These are phyloP conservation scores for Thalpophila matura DNA, from an alignment of 2,888 invertebrate species.

Conservation along the genomic window DNA sequence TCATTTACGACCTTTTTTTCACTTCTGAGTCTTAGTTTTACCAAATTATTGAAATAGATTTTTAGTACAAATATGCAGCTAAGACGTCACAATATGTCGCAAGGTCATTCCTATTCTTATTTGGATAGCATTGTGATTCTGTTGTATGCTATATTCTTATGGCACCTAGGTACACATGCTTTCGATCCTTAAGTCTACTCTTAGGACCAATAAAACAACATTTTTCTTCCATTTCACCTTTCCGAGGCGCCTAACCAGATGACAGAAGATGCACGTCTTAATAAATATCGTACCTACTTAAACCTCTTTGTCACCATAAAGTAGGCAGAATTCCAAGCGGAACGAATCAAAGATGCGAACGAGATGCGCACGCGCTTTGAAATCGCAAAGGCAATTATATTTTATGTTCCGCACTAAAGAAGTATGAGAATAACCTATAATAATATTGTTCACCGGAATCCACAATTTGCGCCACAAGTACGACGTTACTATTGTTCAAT, in stretches of 20 bases:
- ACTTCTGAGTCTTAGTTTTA: no score
- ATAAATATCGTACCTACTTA: constrained; percentile 3
- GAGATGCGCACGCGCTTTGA: constrained; percentile 16
- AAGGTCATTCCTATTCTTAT: no score
- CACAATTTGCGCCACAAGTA: constrained; percentile 44
- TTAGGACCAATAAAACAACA: not conserved
- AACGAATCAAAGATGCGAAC: constrained; percentile 15
- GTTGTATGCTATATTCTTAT: no score
- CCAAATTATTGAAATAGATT: no score
- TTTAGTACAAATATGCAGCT: no score
- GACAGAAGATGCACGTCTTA: not conserved
- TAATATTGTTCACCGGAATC: constrained; percentile 43
- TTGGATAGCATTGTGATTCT: no score
- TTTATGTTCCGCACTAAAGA: constrained; percentile 34
- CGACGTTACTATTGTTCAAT: constrained; percentile 29
- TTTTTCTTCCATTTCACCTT: not conserved
- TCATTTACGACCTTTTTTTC: no score
- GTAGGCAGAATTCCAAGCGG: constrained; percentile 2
- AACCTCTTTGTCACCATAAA: not conserved
- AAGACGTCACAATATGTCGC: no score
- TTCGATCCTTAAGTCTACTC: not conserved
- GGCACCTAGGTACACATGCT: no score
- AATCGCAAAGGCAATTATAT: constrained; percentile 28
- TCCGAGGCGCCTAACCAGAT: no score
- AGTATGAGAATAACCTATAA: constrained; percentile 23